Evolutionary conservation across 1,140 invertebrate species (phyloP), one percentile per base, ranked within the genome.

Genomic region (Acromyrmex heyeri): DNA sequence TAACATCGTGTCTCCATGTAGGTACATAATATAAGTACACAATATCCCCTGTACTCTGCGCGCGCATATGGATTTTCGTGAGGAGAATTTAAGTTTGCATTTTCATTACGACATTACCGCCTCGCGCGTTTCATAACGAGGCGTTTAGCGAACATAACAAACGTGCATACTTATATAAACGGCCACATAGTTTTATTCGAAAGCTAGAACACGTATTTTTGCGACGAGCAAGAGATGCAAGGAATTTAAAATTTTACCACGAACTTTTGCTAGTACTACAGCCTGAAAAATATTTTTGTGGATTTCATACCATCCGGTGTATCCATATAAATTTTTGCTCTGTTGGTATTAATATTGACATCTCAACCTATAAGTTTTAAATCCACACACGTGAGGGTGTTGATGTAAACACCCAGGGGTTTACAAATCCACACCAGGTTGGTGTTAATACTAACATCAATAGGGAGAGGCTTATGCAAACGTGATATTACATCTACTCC

Each of bases 1-100:
- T 67, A 79, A 73, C 87, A 76, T 75, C 38, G 24, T 65, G 53
- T 44, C 75, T 53, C 62, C 81, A 27, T 30, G 79, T 88, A 86
- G 70, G 67, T 73, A 82, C 10, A 72, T 81, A 65, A 48, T 64
- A 75, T 24, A 81, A 38, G 34, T 57, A 59, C 65, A 81, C 55
- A 72, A 57, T 18, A 21, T n/a, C n/a, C 61, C 1, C 59, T 3
- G 8, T 61, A 14, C 7, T 44, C n/a, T 73, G 18, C 69, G 65
- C 24, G 53, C 27, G 38, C 57, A 18, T 21, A 34, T 53, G 30
- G 61, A 79, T 53, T 21, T 53, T 78, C 44, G 7, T 0, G 18
- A 55, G 18, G 16, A 38, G 38, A 16, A 55, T 69, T 53, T 21
- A 53, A 67, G 30, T 79, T 34, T 30, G 61, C 44, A 50, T 48